These are phyloP conservation scores for Syncerus caffer DNA, from an alignment of 2,797 vertebrate species.

Conservation along the genomic window DNA sequence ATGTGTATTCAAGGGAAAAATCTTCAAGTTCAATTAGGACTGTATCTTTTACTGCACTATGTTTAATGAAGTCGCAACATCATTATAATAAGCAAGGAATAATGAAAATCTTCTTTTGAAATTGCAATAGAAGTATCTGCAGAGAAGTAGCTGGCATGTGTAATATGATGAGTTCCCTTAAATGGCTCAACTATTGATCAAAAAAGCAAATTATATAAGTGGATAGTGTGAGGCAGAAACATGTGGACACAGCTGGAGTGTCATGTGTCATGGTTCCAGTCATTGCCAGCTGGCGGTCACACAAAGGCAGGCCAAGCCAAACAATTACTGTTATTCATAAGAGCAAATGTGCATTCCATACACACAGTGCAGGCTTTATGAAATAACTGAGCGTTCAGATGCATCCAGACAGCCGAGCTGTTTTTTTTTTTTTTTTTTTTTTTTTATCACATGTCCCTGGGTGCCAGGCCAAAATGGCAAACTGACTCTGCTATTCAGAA, in stretches of 20 bases:
- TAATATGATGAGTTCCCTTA: slow-evolving; percentile 82
- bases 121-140: slow-evolving; percentile 79
- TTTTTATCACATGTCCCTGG: slow-evolving; percentile 76
- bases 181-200: slow-evolving; percentile 86
- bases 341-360: slow-evolving; percentile 89
- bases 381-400: slow-evolving; percentile 85
- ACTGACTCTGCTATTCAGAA: slow-evolving; percentile 74
- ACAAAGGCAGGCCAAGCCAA: slow-evolving; percentile 90
- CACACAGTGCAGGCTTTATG: slow-evolving; percentile 86
- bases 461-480: slow-evolving; percentile 74
- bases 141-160: slow-evolving; percentile 77
- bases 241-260: slow-evolving; percentile 96
- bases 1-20: slow-evolving; percentile 79
- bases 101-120: slow-evolving; percentile 75
- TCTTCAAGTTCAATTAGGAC: slow-evolving; percentile 78
- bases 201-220: slow-evolving; percentile 89
- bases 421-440: slow-evolving; percentile 82
- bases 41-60: slow-evolving; percentile 73
- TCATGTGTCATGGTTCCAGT: slow-evolving; percentile 89
- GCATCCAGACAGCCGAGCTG: slow-evolving; percentile 82
- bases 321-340: slow-evolving; percentile 99
- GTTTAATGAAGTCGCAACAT: slow-evolving; percentile 77
- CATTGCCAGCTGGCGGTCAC: slow-evolving; percentile 91
- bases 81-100: slow-evolving; percentile 75
- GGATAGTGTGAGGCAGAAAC: slow-evolving; percentile 87